Conservation (phyloP, 1,140 invertebrate genomes). For the Leptinotarsa lineolata region DNA sequence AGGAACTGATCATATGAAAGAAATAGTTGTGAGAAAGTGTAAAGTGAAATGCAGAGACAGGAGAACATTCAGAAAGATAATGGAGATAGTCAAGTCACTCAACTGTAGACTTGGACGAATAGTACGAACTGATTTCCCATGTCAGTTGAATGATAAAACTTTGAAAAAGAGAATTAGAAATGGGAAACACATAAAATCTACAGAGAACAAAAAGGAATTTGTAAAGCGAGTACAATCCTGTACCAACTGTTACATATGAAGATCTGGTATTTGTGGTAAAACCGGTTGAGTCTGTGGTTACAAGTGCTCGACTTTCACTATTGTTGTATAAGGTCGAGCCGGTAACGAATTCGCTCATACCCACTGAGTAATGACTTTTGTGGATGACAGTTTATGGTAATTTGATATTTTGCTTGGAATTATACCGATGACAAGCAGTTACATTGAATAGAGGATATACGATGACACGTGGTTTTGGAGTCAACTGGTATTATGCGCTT, state of each 20-base stretch:
- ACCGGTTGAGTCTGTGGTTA: slow-evolving; percentile 37
- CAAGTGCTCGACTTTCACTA: slow-evolving; percentile 42
- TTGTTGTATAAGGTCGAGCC: slow-evolving; percentile 38
- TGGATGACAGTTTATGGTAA: slow-evolving; percentile 33
- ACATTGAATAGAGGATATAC: background rate
- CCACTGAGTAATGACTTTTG: slow-evolving; percentile 31
- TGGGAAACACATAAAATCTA: no score
- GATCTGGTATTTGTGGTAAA: slow-evolving; percentile 37
- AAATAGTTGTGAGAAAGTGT: no score
- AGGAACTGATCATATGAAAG: no score
- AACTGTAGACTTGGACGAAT: no score
- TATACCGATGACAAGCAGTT: slow-evolving; percentile 15
- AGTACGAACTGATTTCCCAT: no score
- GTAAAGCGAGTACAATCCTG: background rate
- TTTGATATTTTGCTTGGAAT: slow-evolving; percentile 26
- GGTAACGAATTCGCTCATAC: slow-evolving; percentile 36
- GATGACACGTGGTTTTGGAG: background rate
- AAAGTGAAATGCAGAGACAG: no score
- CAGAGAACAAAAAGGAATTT: no score
- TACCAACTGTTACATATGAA: slow-evolving; percentile 38
- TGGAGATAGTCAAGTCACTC: no score
- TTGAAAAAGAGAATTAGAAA: no score
- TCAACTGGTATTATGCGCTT: background rate
- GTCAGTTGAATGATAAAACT: no score
- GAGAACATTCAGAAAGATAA: no score